phyloP scores from a whole-genome alignment of 1,140 invertebrate species.

The Drosophila eugracilis region DNA sequence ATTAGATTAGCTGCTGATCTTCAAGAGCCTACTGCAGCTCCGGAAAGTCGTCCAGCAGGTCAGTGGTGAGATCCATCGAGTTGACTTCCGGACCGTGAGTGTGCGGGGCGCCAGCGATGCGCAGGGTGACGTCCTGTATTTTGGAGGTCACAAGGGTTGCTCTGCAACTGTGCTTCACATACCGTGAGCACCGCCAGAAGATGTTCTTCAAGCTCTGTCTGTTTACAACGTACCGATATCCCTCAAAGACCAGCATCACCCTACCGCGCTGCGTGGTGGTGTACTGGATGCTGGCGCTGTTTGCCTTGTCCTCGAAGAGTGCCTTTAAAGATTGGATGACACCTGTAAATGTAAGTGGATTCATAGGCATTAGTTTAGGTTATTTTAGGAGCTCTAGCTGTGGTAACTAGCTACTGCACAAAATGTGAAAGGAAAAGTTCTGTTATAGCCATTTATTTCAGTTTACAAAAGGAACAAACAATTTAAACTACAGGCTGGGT shows the following conservation, averaged over 20 bases:
- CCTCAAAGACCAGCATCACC: constrained; percentile 81
- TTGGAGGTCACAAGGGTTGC: constrained; percentile 83
- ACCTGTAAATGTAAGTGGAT: constrained; percentile 51
- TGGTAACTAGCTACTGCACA: constrained; percentile 23
- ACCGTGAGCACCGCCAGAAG: constrained; percentile 83
- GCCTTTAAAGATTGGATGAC: constrained; percentile 70
- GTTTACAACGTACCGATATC: constrained; percentile 82
- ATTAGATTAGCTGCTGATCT: neutral
- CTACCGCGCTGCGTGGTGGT: constrained; percentile 81
- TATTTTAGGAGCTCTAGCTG: neutral
- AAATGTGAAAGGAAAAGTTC: constrained; percentile 13
- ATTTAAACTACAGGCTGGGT: constrained; percentile 29
- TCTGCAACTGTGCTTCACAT: constrained; percentile 80
- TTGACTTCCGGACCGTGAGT: constrained; percentile 77
- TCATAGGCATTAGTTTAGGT: constrained; percentile 4
- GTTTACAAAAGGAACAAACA: constrained; percentile 51
- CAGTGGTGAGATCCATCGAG: constrained; percentile 64
- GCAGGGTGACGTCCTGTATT: constrained; percentile 61
- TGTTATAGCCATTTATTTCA: constrained; percentile 52
- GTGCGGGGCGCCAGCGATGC: constrained; percentile 76
- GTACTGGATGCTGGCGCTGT: constrained; percentile 60
- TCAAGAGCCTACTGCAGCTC: constrained; percentile 49
- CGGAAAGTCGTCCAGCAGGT: constrained; percentile 66
- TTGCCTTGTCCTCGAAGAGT: constrained; percentile 71
- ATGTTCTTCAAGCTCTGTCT: constrained; percentile 82